Evolutionary conservation across 2,797 vertebrate genomes (phyloP), one percentile per base, ranked within the genome.

Genomic region (Rhinella marina): DNA sequence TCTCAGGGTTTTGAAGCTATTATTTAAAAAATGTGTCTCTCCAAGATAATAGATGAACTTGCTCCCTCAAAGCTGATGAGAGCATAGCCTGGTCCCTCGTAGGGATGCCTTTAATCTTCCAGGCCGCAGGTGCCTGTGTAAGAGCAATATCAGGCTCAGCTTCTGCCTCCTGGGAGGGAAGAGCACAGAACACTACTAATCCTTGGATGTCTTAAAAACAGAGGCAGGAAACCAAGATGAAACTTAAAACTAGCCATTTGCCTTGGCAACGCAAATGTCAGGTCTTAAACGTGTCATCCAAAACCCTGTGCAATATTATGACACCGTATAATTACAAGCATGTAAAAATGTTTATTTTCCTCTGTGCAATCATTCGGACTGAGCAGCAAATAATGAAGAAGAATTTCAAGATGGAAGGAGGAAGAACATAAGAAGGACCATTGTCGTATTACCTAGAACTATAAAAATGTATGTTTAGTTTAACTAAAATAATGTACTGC

Each of bases 181-280:
- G 62, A 84, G 87, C 73, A 70, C 81, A 84, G 75, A 88, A 84
- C 64, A 70, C 73, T 19, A 68, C 80, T 87, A 84, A 78, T 82
- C 86, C 80, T 82, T 83, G 81, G 86, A 87, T 76, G 41, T 77
- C 79, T 87, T 87, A 82, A 87, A 86, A 86, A 66, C 66, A 83
- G 81, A 83, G 81, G 70, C 86, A 87, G 72, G 86, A 87, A 87
- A 83, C 86, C 81, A 83, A 87, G 61, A 87, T 32, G 86, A 83
- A 87, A 87, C 72, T 76, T 66, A 83, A 87, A 87, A 83, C 86
- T 62, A 87, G 72, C 64, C 86, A 87, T 83, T 83, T 52, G 56
- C 48, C 79, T 87, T 83, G 73, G 72, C 59, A 77, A 82, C 59
- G 29, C 59, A 66, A 27, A 83, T 78, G 81, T 87, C 72, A 87